Base-by-base conservation (phyloP, 2,113 vertebrate genomes). In the Formicarius rufipectus region DNA sequence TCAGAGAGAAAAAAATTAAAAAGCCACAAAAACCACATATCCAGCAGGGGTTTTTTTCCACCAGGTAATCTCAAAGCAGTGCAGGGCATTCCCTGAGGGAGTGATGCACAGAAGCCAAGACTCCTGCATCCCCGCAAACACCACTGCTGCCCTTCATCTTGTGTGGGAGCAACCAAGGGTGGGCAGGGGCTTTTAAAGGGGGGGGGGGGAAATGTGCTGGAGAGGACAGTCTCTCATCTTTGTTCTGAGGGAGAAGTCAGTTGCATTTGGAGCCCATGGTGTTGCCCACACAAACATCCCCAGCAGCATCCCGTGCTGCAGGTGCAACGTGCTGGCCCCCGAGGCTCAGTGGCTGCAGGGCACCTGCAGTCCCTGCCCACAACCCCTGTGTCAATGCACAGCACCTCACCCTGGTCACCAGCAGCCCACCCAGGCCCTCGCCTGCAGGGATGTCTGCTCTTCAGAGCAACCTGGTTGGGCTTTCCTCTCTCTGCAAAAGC, bases 321-420 rank as follows among this genome's bases (percentile, higher is more conserved):
- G 69, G 31, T 68, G 55, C 76, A 67, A 53, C 4, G 8, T 55
- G 22, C 25, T 56, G 33, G 21, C 21, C 33, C 20, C 60, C 0
- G 3, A 69, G 35, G 31, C 40, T 74, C 3, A 0, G 39, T 2
- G 2, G 58, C 84, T 33, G 21, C 1, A 0, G 37, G n/a, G 24
- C 7, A 35, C 17, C 39, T 40, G 53, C 82, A 62, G 2, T 33
- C 30, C 8, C 23, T 40, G 60, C 56, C 71, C 4, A 0, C 16
- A 37, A 50, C 24, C 24, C 58, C 49, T 37, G 24, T 47, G 25
- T 30, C 63, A 16, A 17, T 14, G 10, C 58, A 22, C 6, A 1
- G 50, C 28, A n/a, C 52, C 64, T 66, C 31, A 13, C 56, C 30
- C 9, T 4, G 30, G 75, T 72, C 5, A 0, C 47, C 82, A 37